Conservation (phyloP, 2,113 vertebrate genomes). For the Campylorhamphus procurvoides region DNA sequence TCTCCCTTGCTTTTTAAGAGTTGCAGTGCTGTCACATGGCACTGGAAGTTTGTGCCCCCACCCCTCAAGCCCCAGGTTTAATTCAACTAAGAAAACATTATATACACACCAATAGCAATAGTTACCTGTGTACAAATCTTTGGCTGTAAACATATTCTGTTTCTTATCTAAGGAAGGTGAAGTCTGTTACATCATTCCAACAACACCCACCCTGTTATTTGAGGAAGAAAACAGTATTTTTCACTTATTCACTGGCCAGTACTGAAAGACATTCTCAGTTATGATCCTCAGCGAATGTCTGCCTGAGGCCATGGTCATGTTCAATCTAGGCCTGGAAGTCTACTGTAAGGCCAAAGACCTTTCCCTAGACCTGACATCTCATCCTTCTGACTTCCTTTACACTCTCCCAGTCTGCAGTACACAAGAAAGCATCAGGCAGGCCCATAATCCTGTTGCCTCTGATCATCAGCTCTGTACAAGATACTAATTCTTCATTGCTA, state of each 20-base stretch:
- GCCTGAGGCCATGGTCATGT: neutral
- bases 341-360: neutral
- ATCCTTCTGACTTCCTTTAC: neutral
- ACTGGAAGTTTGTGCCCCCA: neutral
- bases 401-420: neutral
- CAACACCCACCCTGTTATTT: neutral
- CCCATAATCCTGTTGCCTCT: neutral
- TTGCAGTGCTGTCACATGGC: neutral
- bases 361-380: neutral
- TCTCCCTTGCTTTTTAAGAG: neutral
- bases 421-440: neutral
- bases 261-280: neutral
- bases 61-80: neutral
- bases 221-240: rapidly evolving
- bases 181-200: neutral
- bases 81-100: neutral
- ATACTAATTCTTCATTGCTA: neutral
- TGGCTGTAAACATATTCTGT: neutral
- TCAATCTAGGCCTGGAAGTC: neutral
- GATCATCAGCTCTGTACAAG: neutral
- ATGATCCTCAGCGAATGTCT: neutral
- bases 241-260: neutral
- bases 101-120: neutral
- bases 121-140: neutral
- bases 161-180: neutral